These are phyloP conservation scores for Neoniphon sammara DNA, from an alignment of 2,797 vertebrate species.

Conservation along the genomic window DNA sequence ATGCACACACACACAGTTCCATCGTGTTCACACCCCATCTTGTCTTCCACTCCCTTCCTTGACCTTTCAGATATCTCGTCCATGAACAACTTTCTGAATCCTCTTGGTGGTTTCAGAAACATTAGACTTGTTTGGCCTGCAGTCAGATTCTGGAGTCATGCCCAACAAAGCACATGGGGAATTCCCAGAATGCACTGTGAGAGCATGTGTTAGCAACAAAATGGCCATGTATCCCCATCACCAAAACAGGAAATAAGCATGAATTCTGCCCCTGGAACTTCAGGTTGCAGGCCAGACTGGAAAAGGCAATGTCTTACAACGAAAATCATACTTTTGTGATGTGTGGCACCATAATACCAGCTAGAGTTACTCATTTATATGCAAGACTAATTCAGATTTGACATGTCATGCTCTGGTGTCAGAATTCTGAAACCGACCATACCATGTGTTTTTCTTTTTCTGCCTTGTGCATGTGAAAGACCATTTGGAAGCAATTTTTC, in stretches of 20 bases:
- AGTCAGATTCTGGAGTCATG: conserved; percentile 53
- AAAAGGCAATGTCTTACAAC: conserved; percentile 21
- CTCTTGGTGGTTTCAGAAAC: conserved; percentile 39
- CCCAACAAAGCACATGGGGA: conserved; percentile 58
- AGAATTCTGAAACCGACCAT: conserved; percentile 62
- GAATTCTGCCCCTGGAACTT: conserved; percentile 28
- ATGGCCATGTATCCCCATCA: conserved; percentile 30
- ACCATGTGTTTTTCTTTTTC: conserved; percentile 77
- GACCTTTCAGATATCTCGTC: conserved; percentile 51
- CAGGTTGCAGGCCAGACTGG: conserved; percentile 21
- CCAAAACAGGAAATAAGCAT: conserved; percentile 51
- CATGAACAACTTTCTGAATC: conserved; percentile 47
- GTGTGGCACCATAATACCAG: conserved; percentile 49
- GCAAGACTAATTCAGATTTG: conserved; percentile 68
- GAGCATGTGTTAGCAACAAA: conserved; percentile 44
- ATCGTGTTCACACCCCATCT: conserved; percentile 52
- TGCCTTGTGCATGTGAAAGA: conserved; percentile 70
- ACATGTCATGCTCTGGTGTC: conserved; percentile 64
- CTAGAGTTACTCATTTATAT: conserved; percentile 59
- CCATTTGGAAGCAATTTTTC: conserved; percentile 87
- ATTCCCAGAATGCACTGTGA: conserved; percentile 67
- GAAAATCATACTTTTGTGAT: conserved; percentile 19
- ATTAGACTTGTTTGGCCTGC: conserved; percentile 49
- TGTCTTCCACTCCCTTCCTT: conserved; percentile 51
- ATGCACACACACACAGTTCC: neutral